Conservation (phyloP, 2,113 vertebrate genomes). For the Monopterus albus region DNA sequence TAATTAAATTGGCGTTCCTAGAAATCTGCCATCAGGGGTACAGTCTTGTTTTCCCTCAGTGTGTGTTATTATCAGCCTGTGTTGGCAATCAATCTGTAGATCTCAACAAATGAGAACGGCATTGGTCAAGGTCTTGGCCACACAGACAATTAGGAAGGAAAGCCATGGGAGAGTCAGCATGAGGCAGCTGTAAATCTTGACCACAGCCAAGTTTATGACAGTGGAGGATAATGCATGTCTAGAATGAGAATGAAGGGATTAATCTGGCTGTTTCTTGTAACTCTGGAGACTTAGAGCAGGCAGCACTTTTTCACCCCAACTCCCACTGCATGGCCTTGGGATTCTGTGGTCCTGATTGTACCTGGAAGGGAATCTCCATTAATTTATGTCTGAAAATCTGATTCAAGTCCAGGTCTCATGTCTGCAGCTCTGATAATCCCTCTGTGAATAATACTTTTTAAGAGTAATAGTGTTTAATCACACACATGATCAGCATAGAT, state of each 20-base stretch:
- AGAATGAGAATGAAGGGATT: constrained; percentile 74
- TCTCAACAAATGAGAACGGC: constrained; percentile 55
- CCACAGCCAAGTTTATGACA: constrained; percentile 80
- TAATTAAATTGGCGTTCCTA: constrained; percentile 66
- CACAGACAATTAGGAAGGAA: constrained; percentile 58
- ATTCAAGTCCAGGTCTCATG: neutral
- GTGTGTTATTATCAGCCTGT: constrained; percentile 67
- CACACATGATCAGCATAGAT: constrained; percentile 12
- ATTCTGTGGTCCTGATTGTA: constrained; percentile 59
- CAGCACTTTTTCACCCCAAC: constrained; percentile 33
- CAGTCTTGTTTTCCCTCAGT: constrained; percentile 43
- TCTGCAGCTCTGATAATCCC: neutral
- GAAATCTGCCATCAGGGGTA: constrained; percentile 53
- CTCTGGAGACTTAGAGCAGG: constrained; percentile 56
- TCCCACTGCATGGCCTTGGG: constrained; percentile 52
- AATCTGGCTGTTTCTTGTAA: constrained; percentile 69
- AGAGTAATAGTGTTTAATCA: neutral
- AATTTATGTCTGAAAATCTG: constrained; percentile 49
- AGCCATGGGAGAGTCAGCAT: constrained; percentile 57
- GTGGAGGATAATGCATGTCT: constrained; percentile 72
- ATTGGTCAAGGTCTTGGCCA: constrained; percentile 69
- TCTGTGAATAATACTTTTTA: neutral
- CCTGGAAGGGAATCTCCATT: constrained; percentile 42
- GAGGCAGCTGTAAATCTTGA: constrained; percentile 72
- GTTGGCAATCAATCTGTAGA: constrained; percentile 66